Percentiles rank a stretch among this genome's conserved stretches.
Evolutionary conservation across 2,113 vertebrate species (phyloP).

Genomic region (Lasiurus borealis): DNA sequence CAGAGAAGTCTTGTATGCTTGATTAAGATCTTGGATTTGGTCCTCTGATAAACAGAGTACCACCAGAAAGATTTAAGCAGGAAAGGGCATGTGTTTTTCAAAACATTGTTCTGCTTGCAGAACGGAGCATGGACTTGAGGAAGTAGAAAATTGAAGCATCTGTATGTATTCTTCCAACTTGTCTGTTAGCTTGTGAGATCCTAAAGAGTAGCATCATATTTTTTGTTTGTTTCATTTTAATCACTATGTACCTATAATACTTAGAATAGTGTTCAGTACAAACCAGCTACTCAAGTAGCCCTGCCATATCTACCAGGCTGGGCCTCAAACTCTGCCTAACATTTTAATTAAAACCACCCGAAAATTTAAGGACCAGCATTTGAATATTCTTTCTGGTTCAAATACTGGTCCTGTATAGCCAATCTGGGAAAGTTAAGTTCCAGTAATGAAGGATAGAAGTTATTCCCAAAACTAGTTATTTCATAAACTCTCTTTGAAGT

Average conservation of each 20-base stretch:
- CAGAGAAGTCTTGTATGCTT: neutral
- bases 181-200: neutral
- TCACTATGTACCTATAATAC: neutral
- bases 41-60: neutral
- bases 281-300: neutral
- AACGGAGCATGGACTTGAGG: neutral
- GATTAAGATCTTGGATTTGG: neutral
- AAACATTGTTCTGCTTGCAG: neutral
- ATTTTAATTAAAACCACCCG: constrained; percentile 31
- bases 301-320: neutral
- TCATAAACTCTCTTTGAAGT: constrained; percentile 23
- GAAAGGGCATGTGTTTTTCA: constrained; percentile 1
- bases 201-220: neutral
- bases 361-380: constrained; percentile 1
- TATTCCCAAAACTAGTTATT: constrained; percentile 34
- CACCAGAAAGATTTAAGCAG: neutral
- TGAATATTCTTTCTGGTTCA: neutral
- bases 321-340: neutral
- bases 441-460: neutral
- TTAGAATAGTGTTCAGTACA: constrained; percentile 23
- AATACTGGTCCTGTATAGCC: neutral
- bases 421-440: neutral
- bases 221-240: neutral
- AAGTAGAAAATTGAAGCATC: neutral
- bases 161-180: neutral